Percentiles rank a stretch among this genome's conserved stretches.
Conservation (phyloP, 2,797 vertebrate species). For the Rhabdophis nuchalis region DNA sequence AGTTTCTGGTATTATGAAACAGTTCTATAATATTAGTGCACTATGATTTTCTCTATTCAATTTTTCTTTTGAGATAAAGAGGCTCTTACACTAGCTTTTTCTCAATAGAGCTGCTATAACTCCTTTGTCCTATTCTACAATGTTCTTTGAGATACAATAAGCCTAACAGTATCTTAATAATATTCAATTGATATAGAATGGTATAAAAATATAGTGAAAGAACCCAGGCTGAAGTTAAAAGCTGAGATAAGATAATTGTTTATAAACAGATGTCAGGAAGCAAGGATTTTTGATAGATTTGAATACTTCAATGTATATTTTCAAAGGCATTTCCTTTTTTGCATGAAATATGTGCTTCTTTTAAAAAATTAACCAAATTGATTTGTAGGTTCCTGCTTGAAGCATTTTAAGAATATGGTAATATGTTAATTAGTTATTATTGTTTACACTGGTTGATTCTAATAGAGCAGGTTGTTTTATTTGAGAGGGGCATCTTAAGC, state of each 20-base stretch:
- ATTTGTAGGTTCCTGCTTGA: background rate
- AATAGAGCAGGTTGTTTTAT: background rate
- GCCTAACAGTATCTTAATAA: background rate
- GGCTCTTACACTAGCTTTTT: background rate
- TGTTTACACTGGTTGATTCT: background rate
- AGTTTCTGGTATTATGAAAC: background rate
- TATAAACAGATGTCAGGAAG: background rate
- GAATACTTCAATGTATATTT: background rate
- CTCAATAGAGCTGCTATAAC: background rate
- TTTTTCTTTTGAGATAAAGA: background rate
- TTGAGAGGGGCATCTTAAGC: background rate
- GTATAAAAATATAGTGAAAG: background rate
- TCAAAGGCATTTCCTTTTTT: background rate
- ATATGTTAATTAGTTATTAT: background rate
- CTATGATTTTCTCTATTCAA: background rate
- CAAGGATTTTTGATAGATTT: background rate
- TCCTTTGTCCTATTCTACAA: background rate
- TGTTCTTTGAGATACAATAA: background rate
- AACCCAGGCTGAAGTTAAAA: background rate
- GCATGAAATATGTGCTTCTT: background rate
- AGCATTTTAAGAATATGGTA: background rate
- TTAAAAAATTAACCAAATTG: background rate
- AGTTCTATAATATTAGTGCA: background rate
- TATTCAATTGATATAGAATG: background rate
- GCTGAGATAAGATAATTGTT: background rate